Conservation (phyloP, 2,888 invertebrate species). For the Diarsia dahlii region DNA sequence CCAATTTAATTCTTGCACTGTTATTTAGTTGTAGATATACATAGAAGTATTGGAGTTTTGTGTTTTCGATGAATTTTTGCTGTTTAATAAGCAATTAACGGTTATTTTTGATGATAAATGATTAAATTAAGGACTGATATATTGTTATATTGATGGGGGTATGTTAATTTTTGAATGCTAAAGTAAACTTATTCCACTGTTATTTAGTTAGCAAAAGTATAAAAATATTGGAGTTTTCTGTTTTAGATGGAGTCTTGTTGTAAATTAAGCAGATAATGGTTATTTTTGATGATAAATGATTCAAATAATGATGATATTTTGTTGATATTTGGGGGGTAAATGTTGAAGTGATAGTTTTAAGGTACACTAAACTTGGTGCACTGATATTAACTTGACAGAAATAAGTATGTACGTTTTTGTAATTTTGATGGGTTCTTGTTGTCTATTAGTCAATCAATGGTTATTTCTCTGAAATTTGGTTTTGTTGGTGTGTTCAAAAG, state of each 20-base stretch:
- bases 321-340: conserved; percentile 5
- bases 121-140: not conserved
- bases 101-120: not conserved
- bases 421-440: not conserved
- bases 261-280: too few relatives aligned
- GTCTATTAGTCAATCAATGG: not conserved
- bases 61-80: not conserved
- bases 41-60: conserved; percentile 13
- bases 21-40: conserved; percentile 36
- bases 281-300: too few relatives aligned
- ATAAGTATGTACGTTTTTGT: conserved; percentile 8
- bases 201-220: too few relatives aligned
- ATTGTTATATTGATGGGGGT: too few relatives aligned
- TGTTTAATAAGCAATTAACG: not conserved
- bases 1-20: conserved; percentile 43
- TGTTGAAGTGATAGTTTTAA: conserved; percentile 12
- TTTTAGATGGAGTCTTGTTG: too few relatives aligned
- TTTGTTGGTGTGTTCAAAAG: conserved; percentile 19
- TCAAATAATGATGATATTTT: not conserved
- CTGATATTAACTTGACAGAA: conserved; percentile 27
- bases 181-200: too few relatives aligned
- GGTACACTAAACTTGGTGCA: not conserved
- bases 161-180: too few relatives aligned
- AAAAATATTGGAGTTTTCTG: too few relatives aligned
- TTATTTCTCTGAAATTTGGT: not conserved